Evolutionary conservation across 2,888 invertebrate species (phyloP), one percentile per base, ranked within the genome.

Genomic region (Lasioglossum zephyrum): DNA sequence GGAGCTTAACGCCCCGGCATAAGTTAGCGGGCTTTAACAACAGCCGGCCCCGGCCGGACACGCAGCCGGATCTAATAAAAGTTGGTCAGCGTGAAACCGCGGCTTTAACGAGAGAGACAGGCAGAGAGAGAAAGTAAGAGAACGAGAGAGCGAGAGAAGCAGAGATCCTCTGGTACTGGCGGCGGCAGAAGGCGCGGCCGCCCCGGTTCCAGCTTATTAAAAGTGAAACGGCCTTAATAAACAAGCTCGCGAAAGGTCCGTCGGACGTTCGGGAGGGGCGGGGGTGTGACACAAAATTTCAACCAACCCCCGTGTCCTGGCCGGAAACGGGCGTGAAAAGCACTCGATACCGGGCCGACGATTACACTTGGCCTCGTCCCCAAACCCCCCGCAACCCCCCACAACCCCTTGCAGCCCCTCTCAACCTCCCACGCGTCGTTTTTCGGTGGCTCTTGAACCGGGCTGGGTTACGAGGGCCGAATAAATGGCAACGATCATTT

Each of bases 41-140:
- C 69, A 69, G 69, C 69, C 69, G 69, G 63, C 31, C 63, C 63
- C 6, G 31, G 39, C 36, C 69, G 69, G 69, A 69, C 69, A 69
- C 69, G 69, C 85, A 87, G 84, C 77, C 84, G 90, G 89, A 90
- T 92, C 92, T 92, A 94, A 94, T 94, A 94, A 94, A 94, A 94
- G 93, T 94, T 93, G 93, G 93, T 93, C 94, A 93, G 92, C 93
- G 91, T 92, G 91, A 92, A 92, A 93, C 91, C 92, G 90, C 91
- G 90, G 83, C 85, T 90, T 90, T 87, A 89, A 89, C 90, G 88
- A 88, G 89, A 88, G 89, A 83, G 77, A 63, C 18, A 8, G 66
- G 11, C 13, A 60, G 26, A 60, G 26, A 60, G 11, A n/a, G n/a
- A 13, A 11, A 8, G n/a, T 3, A 4, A 60, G 60, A 13, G 60